Base-by-base conservation (phyloP, 2,113 vertebrate genomes). In the Scolopax mira region DNA sequence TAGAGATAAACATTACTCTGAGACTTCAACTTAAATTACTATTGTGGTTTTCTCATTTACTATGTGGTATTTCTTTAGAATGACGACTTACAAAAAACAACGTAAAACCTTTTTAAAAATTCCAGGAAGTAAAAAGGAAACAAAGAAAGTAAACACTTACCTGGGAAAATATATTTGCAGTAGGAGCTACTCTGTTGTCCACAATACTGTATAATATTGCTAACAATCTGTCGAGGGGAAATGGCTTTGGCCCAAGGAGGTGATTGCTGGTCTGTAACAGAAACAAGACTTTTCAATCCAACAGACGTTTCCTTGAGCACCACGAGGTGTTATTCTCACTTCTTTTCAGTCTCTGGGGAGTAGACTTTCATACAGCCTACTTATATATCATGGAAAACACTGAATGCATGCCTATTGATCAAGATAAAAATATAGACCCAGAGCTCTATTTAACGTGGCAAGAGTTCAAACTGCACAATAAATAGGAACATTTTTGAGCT, bases 121-220 rank as follows among this genome's bases (percentile, higher is more conserved):
- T 87, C 18, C 49, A 91, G 22, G 33, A 28, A 88, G 15, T 54
- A 64, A 22, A 83, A 79, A 77, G 6, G 30, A 73, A 92, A 69
- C 13, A 3, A 49, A 95, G 21, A 61, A 19, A 39, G 5, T 93
- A 86, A 30, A 52, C 52, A 89, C 97, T 98, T 88, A 99, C 99
- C 98, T 99, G 99, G 28, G 98, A 99, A 97, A 99, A 99, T 94
- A 99, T 98, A 97, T 99, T 99, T 96, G 99, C 99, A 27, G 98
- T 98, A 41, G 99, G 99, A 69, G 98, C 98, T 51, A 99, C 99
- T 97, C 99, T 98, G 95, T 98, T 99, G 97, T 99, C 99, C 96
- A 99, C 99, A 46, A 99, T 99, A 42, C 99, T 99, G 95, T 99
- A 99, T 84, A 99, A 98, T 95, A 99, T 99, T 58, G 99, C 99